Evolutionary conservation across 2,797 vertebrate species (phyloP), one percentile per base, ranked within the genome.

Genomic region (Carapus acus): DNA sequence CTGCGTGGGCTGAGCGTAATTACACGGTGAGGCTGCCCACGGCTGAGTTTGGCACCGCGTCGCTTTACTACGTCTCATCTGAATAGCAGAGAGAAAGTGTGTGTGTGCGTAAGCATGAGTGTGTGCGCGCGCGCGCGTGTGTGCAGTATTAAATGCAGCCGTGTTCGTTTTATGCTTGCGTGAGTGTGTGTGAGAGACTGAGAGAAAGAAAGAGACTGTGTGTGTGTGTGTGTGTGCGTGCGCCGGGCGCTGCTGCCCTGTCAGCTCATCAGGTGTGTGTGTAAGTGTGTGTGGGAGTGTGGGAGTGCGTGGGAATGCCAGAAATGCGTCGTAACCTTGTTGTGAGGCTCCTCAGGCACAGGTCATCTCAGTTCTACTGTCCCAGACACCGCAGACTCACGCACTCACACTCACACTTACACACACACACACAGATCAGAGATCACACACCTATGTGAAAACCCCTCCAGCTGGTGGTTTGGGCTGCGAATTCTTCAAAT

Each of bases 11-110:
- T 67, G 54, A 57, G 56, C 24, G 60, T 86, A 84, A 87, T 86
- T 78, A 59, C 75, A 54, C 63, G 45, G 56, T 36, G 57, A 69
- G 63, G 53, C 48, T 74, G 59, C 66, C 76, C 38, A 52, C 44
- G 55, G 60, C 45, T 62, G 43, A 73, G 20, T 58, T 71, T 78
- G 79, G 75, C 73, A 19, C 43, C 17, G 8, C 1, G 46, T 69
- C n/a, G 4, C 85, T 87, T 86, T 85, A 83, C 81, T 84, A 74
- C 67, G 76, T 78, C 80, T 84, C 68, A 77, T 39, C 58, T 58
- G 45, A 42, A 52, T 50, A 7, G 75, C 61, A 54, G 41, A 49
- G 74, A 12, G 8, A 33, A 7, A 7, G 4, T 33, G 31, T 21
- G 18, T 49, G 18, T 36, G 24, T 38, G 15, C 36, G 43, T 12